Evolutionary conservation across 2,113 vertebrate genomes (phyloP).

Genomic region (Paradisaea rubra): DNA sequence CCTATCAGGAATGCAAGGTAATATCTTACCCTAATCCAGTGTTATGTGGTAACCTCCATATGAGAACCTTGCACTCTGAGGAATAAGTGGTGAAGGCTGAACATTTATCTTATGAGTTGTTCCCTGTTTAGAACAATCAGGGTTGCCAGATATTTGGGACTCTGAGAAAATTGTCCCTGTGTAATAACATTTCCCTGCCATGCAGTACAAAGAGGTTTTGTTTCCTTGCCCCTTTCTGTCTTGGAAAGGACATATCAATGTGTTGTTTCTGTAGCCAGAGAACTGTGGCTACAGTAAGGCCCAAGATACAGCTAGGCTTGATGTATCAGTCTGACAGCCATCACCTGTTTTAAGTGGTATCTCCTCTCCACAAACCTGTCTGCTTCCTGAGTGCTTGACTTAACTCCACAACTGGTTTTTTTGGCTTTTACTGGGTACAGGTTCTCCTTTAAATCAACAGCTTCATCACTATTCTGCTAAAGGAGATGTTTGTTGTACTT

Average conservation of each 20-base stretch:
- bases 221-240: background rate
- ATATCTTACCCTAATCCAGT: background rate
- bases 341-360: background rate
- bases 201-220: background rate
- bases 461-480: background rate
- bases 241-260: background rate
- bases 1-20: background rate
- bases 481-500: background rate
- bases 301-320: background rate
- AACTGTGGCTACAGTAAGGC: background rate
- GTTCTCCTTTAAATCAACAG: background rate
- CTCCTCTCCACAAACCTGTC: background rate
- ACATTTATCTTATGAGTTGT: conserved; percentile 11
- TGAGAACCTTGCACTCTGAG: conserved; percentile 22
- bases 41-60: background rate
- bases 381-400: background rate
- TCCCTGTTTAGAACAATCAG: background rate
- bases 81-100: conserved; percentile 18
- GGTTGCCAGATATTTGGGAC: background rate
- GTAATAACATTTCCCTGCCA: background rate
- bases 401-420: background rate
- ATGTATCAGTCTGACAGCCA: background rate
- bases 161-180: background rate
- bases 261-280: background rate
- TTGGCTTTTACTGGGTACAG: background rate